Evolutionary conservation across 2,797 vertebrate species (phyloP), one percentile per base, ranked within the genome.

Genomic region (Catostomus latipinnis): DNA sequence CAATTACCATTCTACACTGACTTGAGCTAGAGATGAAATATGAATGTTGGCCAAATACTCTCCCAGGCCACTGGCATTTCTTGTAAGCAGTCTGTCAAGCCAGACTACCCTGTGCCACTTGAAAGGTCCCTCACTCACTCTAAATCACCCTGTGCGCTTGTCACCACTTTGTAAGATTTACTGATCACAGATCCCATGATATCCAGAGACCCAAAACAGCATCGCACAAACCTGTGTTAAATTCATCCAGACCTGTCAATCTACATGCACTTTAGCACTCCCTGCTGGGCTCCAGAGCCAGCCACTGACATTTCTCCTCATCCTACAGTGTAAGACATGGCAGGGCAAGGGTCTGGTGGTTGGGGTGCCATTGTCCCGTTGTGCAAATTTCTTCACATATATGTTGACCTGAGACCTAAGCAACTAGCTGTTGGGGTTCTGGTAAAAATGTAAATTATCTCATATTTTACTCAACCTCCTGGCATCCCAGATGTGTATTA

Each of bases 181-280:
- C 66, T 79, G 74, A 65, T 69, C 74, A 50, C 63, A 76, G 45
- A 52, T 75, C 79, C 76, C 80, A 62, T 43, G 66, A 81, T 13
- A 79, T 54, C 4, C 10, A 53, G 49, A 74, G 76, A 82, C 80
- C 76, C 54, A 76, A 61, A 85, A 83, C 77, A 85, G 45, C 67
- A 71, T 81, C 60, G 73, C 71, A 83, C 11, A 61, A 80, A 54
- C 67, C 56, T 7, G 48, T 74, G 63, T 79, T 84, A 73, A 81
- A 82, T 62, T 78, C 61, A 67, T 11, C 22, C 8, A 52, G 54
- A 16, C 66, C 54, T 82, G 78, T 80, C 74, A 71, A 8, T 62
- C 53, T 56, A 60, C 8, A 53, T 22, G 43, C 16, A 58, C 67
- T 34, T 48, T 9, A 58, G 63, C 63, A n/a, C 18, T 84, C 62